Evolutionary conservation across 1,140 invertebrate species (phyloP).

Genomic region (Drosophila paulistorum): DNA sequence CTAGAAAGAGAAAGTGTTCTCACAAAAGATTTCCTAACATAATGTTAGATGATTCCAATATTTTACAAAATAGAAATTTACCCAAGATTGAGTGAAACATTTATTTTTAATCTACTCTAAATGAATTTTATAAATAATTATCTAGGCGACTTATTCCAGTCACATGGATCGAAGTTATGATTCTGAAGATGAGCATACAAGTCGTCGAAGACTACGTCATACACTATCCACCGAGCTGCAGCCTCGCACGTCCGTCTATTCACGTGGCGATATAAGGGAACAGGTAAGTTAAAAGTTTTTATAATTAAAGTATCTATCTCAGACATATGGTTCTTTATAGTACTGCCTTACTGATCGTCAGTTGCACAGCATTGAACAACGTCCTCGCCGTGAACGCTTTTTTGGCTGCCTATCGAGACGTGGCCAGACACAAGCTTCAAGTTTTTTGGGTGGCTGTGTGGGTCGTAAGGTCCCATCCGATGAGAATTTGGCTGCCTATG

Average conservation of each 20-base stretch:
- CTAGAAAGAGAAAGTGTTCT: too few species aligned
- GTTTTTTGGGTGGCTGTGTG: slow-evolving; percentile 92
- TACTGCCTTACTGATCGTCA: slow-evolving; percentile 96
- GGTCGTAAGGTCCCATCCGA: slow-evolving; percentile 91
- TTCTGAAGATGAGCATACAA: slow-evolving; percentile 88
- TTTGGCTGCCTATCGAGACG: slow-evolving; percentile 92
- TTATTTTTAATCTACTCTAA: background rate
- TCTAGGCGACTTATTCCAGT: slow-evolving; percentile 87
- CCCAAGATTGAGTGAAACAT: too few species aligned
- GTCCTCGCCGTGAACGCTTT: slow-evolving; percentile 87
- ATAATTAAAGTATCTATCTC: too few species aligned
- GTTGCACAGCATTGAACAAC: slow-evolving; percentile 92
- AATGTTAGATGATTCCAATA: too few species aligned
- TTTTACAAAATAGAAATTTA: too few species aligned
- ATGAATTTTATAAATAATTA: slow-evolving; percentile 32
- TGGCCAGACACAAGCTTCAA: slow-evolving; percentile 62
- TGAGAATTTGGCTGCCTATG: slow-evolving; percentile 91
- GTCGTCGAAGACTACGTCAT: slow-evolving; percentile 85
- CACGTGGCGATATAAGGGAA: slow-evolving; percentile 93
- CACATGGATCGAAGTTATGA: slow-evolving; percentile 87
- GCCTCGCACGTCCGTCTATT: slow-evolving; percentile 89
- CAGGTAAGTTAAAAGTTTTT: slow-evolving; percentile 50
- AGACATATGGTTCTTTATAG: slow-evolving; percentile 83
- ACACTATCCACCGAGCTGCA: slow-evolving; percentile 84
- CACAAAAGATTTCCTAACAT: too few species aligned